Conservation (phyloP, 2,888 invertebrate species). For the Lysandra bellargus region DNA sequence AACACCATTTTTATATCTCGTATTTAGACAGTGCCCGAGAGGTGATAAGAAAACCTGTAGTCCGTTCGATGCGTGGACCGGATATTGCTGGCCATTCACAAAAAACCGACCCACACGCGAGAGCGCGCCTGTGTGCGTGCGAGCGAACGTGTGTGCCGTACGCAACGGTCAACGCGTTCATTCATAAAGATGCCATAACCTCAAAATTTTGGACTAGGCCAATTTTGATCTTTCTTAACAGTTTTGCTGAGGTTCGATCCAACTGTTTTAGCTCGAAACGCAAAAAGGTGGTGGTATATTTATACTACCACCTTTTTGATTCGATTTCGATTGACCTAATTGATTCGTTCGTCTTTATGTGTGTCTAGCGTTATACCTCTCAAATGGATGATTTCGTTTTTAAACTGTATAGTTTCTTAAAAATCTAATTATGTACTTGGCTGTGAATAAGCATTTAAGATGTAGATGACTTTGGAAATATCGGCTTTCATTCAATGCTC, state of each 20-base stretch:
- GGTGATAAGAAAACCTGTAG: constrained; percentile 78
- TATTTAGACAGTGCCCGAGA: constrained; percentile 77
- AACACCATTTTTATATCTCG: constrained; percentile 77
- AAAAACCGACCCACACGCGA: constrained; percentile 62
- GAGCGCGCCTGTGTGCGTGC: constrained; percentile 36
- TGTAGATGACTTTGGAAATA: too few relatives aligned
- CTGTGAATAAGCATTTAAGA: too few relatives aligned
- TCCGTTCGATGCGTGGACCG: constrained; percentile 66
- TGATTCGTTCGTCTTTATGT: too few relatives aligned
- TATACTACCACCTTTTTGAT: too few relatives aligned
- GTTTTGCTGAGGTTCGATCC: not conserved
- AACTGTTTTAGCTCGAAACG: too few relatives aligned
- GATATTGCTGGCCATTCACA: constrained; percentile 78
- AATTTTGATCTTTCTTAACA: not conserved
- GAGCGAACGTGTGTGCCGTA: constrained; percentile 49
- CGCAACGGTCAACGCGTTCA: constrained; percentile 60
- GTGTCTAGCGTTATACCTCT: too few relatives aligned
- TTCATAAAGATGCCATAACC: constrained; percentile 65
- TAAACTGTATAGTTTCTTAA: too few relatives aligned
- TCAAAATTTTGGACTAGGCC: constrained; percentile 34
- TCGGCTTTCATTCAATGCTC: too few relatives aligned
- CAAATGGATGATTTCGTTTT: too few relatives aligned
- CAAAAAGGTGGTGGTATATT: too few relatives aligned
- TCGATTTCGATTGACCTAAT: too few relatives aligned
- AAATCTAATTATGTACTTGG: too few relatives aligned